A percentile compares a stretch with the other conserved stretches of the same genome.
phyloP scores from a whole-genome alignment of 1,140 invertebrate species.

The Lasioglossum baleicum region DNA sequence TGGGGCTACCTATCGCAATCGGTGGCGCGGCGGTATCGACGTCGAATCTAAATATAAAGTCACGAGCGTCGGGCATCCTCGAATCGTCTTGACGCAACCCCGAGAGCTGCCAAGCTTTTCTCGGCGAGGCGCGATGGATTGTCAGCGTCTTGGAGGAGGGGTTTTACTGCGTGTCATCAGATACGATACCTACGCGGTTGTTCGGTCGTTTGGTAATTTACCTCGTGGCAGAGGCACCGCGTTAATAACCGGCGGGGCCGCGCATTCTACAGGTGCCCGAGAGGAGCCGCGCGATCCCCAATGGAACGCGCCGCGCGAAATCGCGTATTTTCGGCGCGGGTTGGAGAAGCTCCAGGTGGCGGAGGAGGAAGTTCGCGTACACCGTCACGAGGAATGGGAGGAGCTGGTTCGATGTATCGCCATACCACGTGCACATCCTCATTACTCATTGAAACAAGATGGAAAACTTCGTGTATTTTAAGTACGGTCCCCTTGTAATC shows the following conservation, averaged over 20 bases:
- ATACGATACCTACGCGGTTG: background rate
- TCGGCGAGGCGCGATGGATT: conserved; percentile 31
- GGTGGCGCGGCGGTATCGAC: conserved; percentile 50
- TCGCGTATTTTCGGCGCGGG: conserved; percentile 55
- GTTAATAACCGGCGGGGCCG: conserved; percentile 33
- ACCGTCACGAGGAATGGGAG: conserved; percentile 14
- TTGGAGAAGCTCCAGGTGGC: conserved; percentile 61
- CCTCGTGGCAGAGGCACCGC: conserved; percentile 34
- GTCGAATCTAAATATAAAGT: conserved; percentile 59
- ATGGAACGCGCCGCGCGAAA: conserved; percentile 29
- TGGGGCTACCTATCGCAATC: conserved; percentile 45
- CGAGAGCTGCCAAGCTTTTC: conserved; percentile 29
- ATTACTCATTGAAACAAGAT: conserved; percentile 18
- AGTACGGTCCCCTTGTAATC: no score
- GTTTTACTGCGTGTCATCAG: conserved; percentile 25
- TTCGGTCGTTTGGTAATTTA: background rate
- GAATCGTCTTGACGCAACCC: conserved; percentile 48
- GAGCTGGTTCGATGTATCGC: conserved; percentile 20
- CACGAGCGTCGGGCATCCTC: conserved; percentile 42
- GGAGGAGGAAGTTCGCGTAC: conserved; percentile 43
- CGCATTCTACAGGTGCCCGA: conserved; percentile 64
- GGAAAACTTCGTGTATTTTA: background rate
- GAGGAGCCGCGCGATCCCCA: background rate
- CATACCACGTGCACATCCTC: conserved; percentile 38
- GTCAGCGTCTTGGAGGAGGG: background rate